These are phyloP conservation scores for Chiroxiphia lanceolata DNA, from an alignment of 2,797 vertebrate species.

Conservation along the genomic window DNA sequence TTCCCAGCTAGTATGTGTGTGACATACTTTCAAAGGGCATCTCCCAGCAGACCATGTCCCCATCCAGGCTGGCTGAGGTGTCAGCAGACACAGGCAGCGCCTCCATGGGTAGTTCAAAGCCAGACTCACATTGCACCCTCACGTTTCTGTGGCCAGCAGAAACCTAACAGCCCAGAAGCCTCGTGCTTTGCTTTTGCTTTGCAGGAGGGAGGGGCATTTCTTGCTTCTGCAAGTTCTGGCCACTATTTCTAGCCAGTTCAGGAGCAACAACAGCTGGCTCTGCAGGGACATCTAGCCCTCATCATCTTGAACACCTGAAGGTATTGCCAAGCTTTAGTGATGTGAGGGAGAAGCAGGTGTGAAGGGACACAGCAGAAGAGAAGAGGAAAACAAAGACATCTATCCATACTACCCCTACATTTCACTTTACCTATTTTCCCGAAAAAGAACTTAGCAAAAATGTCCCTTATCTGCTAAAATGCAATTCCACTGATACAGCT, in stretches of 20 bases:
- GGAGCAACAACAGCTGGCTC: constrained; percentile 1
- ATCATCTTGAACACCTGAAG: neutral
- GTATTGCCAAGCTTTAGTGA: neutral
- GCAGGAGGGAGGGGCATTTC: neutral
- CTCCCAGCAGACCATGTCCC: constrained; percentile 7
- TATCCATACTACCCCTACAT: neutral
- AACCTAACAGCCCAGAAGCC: constrained; percentile 8
- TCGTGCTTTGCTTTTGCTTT: neutral
- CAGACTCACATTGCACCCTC: neutral
- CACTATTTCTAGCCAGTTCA: constrained; percentile 6
- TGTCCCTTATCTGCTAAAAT: neutral
- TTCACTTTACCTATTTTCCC: neutral
- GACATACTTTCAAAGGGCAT: constrained; percentile 8
- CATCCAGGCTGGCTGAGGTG: neutral
- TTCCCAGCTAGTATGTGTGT: neutral
- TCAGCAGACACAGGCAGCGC: constrained; percentile 16
- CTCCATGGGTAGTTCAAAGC: neutral
- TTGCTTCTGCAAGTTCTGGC: neutral
- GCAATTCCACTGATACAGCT: neutral
- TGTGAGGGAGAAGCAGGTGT: neutral
- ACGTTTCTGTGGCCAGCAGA: constrained; percentile 17
- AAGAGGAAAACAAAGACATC: neutral
- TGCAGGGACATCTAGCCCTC: neutral
- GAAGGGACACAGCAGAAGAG: neutral
- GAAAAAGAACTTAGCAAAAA: neutral